These are phyloP conservation scores for Dolichallabes microphthalmus DNA, from an alignment of 2,113 vertebrate species.

Conservation along the genomic window DNA sequence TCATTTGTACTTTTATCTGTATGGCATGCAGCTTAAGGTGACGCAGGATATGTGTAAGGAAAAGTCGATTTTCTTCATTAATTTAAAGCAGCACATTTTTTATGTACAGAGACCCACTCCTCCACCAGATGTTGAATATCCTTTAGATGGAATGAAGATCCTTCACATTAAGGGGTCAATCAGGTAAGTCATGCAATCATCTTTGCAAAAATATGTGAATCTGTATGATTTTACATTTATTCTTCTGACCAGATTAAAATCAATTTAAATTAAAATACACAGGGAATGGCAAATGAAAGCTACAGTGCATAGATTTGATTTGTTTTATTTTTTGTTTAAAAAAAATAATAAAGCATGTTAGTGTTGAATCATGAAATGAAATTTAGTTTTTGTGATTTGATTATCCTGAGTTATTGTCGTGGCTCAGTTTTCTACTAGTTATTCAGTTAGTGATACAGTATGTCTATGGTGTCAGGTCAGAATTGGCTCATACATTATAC, in stretches of 20 bases:
- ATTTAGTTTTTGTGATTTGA: neutral
- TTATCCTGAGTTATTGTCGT: neutral
- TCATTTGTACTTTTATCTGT: neutral
- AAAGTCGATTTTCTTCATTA: neutral
- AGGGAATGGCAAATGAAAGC: neutral
- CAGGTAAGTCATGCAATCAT: conserved; percentile 73
- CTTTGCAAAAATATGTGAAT: neutral
- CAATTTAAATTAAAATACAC: neutral
- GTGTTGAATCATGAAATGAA: neutral
- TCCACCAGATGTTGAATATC: conserved; percentile 91
- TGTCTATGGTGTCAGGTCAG: neutral
- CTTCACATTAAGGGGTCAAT: conserved; percentile 89
- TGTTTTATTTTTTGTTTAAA: too few species aligned
- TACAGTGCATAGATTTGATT: neutral
- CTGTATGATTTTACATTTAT: neutral
- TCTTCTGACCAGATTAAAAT: neutral
- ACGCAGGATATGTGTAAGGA: neutral
- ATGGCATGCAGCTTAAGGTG: neutral
- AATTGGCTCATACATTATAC: neutral
- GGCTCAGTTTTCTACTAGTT: neutral
- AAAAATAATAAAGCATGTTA: neutral
- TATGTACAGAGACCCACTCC: conserved; percentile 80
- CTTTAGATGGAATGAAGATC: conserved; percentile 93
- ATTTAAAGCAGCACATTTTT: neutral
- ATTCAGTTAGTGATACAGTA: neutral